These are phyloP conservation scores for Cherax quadricarinatus DNA, from an alignment of 1,140 invertebrate genomes.

Conservation along the genomic window DNA sequence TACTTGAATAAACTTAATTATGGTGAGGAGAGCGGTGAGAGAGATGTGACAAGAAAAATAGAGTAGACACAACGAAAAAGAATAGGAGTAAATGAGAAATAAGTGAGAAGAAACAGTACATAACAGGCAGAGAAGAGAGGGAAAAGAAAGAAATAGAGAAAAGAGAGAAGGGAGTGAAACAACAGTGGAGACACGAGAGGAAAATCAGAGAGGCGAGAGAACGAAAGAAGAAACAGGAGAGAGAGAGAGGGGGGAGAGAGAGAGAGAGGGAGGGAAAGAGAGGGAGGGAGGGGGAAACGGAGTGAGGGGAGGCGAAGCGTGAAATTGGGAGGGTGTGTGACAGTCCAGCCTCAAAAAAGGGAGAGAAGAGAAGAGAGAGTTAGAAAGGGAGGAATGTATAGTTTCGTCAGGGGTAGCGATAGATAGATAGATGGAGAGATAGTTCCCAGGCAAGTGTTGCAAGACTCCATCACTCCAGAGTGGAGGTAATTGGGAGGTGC, in stretches of 20 bases:
- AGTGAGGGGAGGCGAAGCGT: constrained; percentile 43
- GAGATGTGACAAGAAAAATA: not conserved
- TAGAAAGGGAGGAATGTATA: not conserved
- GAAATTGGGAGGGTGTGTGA: constrained; percentile 32
- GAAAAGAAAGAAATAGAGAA: not conserved
- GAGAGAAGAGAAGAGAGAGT: not conserved
- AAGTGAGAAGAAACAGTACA: not conserved
- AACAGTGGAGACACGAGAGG: not conserved
- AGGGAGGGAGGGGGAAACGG: constrained; percentile 14
- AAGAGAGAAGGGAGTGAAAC: too few relatives aligned
- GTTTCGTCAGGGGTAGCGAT: not conserved
- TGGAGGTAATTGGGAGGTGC: too few relatives aligned
- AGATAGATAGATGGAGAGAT: not conserved
- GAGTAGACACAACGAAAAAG: not conserved
- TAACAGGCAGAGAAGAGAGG: not conserved
- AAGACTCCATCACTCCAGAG: too few relatives aligned
- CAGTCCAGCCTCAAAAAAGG: not conserved
- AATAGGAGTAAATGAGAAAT: not conserved
- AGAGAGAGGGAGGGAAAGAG: not conserved
- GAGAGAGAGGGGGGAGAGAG: not conserved
- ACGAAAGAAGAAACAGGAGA: not conserved
- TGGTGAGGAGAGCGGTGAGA: not conserved
- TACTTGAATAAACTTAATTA: too few relatives aligned
- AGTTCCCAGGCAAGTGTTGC: too few relatives aligned
- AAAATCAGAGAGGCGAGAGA: not conserved